Conservation (phyloP, 2,113 vertebrate species). For the Capra hircus region DNA sequence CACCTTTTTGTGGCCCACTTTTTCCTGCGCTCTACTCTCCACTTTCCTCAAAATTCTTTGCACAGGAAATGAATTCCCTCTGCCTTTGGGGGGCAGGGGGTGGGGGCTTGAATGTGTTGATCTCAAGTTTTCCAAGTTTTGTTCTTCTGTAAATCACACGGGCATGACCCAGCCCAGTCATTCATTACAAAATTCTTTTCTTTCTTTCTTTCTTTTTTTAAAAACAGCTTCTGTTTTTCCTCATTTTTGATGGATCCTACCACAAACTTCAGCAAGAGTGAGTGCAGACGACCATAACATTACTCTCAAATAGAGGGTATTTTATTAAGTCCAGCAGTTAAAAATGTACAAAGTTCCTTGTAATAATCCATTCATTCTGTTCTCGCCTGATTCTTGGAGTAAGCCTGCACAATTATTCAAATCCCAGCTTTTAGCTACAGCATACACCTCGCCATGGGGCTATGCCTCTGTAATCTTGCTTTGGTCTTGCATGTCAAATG, state of each 20-base stretch:
- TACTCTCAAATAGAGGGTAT: slow-evolving; percentile 81
- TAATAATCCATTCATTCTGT: slow-evolving; percentile 99
- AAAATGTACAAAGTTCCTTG: slow-evolving; percentile 94
- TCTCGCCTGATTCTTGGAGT: slow-evolving; percentile 95
- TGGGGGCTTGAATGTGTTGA: slow-evolving; percentile 73
- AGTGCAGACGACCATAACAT: slow-evolving; percentile 80
- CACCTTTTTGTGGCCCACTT: slow-evolving; percentile 53
- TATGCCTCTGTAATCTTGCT: slow-evolving; percentile 97
- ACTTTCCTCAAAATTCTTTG: slow-evolving; percentile 67
- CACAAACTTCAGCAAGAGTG: slow-evolving; percentile 76
- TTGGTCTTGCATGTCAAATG: slow-evolving; percentile 99
- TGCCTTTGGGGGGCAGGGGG: slow-evolving; percentile 14
- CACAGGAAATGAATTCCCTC: slow-evolving; percentile 69
- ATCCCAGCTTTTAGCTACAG: slow-evolving; percentile 99
- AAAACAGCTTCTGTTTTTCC: slow-evolving; percentile 77
- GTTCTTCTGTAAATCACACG: slow-evolving; percentile 68
- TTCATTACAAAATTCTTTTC: slow-evolving; percentile 80
- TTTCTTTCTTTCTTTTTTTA: neutral
- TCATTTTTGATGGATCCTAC: slow-evolving; percentile 78
- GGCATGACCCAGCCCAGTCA: slow-evolving; percentile 72
- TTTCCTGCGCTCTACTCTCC: slow-evolving; percentile 44
- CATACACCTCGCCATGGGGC: slow-evolving; percentile 98
- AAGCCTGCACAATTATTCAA: slow-evolving; percentile 99
- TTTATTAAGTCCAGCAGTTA: slow-evolving; percentile 95
- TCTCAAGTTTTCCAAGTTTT: slow-evolving; percentile 71